Base-by-base conservation (phyloP, 2,888 invertebrate genomes). In the Smittia sp. region DNA sequence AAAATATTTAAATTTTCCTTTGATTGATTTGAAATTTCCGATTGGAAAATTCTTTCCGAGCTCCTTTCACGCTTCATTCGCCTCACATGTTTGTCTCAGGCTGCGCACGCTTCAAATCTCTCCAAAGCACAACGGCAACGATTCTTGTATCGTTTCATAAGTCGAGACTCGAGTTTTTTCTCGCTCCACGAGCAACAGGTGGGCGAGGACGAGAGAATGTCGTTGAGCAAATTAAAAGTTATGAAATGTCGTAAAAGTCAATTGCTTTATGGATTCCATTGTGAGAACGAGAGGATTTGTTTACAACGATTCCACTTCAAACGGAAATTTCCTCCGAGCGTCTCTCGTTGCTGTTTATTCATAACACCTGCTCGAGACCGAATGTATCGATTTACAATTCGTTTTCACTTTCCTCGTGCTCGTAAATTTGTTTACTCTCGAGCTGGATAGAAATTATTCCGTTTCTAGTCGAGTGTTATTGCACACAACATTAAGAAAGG, bases 391-490 rank as follows among this genome's bases (percentile, higher is more conserved):
- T 58, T 58, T 58, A 20, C 58, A 7, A 58, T 58, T 58, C 58
- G 22, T 22, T 58, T 58, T 58, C 58, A 58, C 58, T 58, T 58
- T 58, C 22, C 22, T 18, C 58, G 22, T 58, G 22, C 58, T 58
- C 58, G 22, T 58, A 58, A 58, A 58, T 58, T 58, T 46, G 46
- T 46, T 58, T 58, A 58, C 22, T 7, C 9, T 20, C 58, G 22
- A 22, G 22, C 15, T 46, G n/a, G 11, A 11, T 2, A n/a, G 58
- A 13, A 58, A 58, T 58, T 18, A 58, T 58, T 58, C 1, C 22
- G 1, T 58, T 58, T 58, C 39, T 46, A 11, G n/a, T 68, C 24
- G n/a, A 68, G 41, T 41, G 68, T 68, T 68, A 68, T 68, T 68
- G 41, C 20, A 68, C 46, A 68, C 25, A 24, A 68, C 22, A 65